Evolutionary conservation across 2,113 vertebrate species (phyloP), one percentile per base, ranked within the genome.

Genomic region (Scomber scombrus): DNA sequence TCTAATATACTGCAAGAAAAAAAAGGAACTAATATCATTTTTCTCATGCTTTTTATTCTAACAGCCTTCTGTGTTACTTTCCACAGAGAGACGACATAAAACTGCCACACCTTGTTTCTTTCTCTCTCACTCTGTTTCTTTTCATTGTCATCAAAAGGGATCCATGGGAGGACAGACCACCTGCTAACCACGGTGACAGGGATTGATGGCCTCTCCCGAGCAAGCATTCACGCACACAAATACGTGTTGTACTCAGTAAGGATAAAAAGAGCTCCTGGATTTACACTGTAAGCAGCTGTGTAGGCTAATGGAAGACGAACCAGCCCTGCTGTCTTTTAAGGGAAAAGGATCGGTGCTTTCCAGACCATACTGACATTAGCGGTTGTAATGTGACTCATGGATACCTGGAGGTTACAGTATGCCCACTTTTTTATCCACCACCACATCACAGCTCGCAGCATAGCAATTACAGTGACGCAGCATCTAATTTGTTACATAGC

Each of bases 171-270:
- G 63, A 71, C 16, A n/a, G 90, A 89, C 75, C 91, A 91, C 86
- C 88, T 90, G 86, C 90, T 92, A 78, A 78, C 89, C 88, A 92
- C 90, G 81, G 89, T 85, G 89, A 92, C 92, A 21, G 64, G 55
- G 75, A 84, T 71, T 75, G 87, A 86, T 72, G 82, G 68, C 40
- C 85, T 78, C 71, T 51, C 4, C 31, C 0, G 49, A 56, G 21
- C 50, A 80, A 43, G 69, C 62, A 62, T 74, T 78, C 56, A 66
- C 29, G 54, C 46, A 68, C 5, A 69, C 8, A 75, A 60, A 85
- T 31, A 60, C n/a, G 21, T 71, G 63, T 52, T 71, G 46, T 51
- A 61, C 49, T 58, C 71, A 47, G 10, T 56, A 49, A 56, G 56
- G 26, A 64, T 13, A 68, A 14, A 82, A 57, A 55, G 40, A 26